These are phyloP conservation scores for Eublepharis macularius DNA, from an alignment of 2,113 vertebrate genomes.

Conservation along the genomic window DNA sequence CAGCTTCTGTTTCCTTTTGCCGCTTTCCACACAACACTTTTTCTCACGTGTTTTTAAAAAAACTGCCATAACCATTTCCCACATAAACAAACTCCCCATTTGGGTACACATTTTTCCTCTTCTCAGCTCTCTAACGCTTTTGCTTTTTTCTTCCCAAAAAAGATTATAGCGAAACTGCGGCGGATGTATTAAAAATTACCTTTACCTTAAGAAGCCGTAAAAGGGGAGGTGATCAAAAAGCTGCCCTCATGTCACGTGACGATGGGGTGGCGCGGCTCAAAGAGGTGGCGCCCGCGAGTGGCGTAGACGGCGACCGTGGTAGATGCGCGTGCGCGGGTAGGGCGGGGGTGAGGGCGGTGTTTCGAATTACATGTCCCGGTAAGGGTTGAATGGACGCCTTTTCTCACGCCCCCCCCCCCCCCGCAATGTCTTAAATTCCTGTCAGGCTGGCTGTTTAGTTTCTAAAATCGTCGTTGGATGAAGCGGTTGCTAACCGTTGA, in stretches of 20 bases:
- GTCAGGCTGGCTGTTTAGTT: neutral
- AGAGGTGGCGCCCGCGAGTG: too few relatives aligned
- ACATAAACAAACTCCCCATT: neutral
- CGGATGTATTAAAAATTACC: accelerated
- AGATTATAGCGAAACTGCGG: neutral
- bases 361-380: too few relatives aligned
- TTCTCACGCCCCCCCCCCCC: too few relatives aligned
- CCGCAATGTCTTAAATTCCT: neutral
- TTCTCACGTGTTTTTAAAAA: too few relatives aligned
- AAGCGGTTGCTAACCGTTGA: neutral
- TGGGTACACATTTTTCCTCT: neutral
- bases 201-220: neutral
- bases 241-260: neutral
- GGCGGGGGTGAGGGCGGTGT: too few relatives aligned
- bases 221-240: accelerated
- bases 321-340: too few relatives aligned
- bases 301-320: too few relatives aligned
- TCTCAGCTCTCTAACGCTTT: neutral
- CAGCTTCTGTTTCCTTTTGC: neutral
- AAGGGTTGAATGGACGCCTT: neutral
- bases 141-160: too few relatives aligned
- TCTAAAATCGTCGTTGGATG: neutral
- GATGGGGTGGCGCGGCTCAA: neutral
- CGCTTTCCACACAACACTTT: neutral
- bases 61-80: accelerated